Conservation (phyloP, 1,140 invertebrate species). For the Gonatopus flavifemur region DNA sequence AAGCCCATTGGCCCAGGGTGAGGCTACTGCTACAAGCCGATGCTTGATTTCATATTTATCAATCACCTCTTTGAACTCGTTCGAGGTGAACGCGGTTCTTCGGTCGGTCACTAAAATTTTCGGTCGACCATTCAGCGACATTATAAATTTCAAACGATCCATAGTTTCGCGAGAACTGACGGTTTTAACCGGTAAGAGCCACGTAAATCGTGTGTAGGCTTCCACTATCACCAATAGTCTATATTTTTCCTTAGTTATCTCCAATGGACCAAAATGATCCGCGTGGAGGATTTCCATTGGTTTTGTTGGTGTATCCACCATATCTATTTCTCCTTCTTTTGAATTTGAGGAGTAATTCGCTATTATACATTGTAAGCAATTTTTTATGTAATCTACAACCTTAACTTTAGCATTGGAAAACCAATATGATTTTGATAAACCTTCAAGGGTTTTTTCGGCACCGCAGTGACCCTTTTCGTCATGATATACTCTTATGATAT, state of each 20-base stretch:
- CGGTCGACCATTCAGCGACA: too few relatives aligned
- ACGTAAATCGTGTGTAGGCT: slow-evolving; percentile 29
- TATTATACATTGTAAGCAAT: slow-evolving; percentile 24
- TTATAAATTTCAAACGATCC: too few relatives aligned
- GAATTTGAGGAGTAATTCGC: neutral
- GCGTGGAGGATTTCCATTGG: slow-evolving; percentile 23
- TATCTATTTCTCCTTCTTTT: slow-evolving; percentile 18
- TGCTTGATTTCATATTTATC: too few relatives aligned
- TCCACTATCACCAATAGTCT: slow-evolving; percentile 27
- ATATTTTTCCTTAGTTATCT: slow-evolving; percentile 16
- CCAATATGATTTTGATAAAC: slow-evolving; percentile 14
- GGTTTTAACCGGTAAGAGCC: too few relatives aligned
- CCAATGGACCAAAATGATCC: slow-evolving; percentile 25
- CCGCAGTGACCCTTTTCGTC: slow-evolving; percentile 17
- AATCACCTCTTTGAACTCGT: too few relatives aligned
- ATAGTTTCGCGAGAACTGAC: too few relatives aligned
- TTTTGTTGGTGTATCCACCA: slow-evolving; percentile 16
- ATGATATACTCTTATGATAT: slow-evolving; percentile 16
- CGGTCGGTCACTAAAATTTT: too few relatives aligned
- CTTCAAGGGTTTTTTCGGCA: neutral
- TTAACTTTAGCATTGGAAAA: slow-evolving; percentile 17
- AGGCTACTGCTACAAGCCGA: too few relatives aligned
- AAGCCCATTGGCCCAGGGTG: too few relatives aligned
- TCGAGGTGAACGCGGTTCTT: too few relatives aligned
- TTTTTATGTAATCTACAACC: slow-evolving; percentile 14